Percentiles rank a stretch among this genome's conserved stretches.
Conservation (phyloP, 2,113 vertebrate species). For the Leptobrachium leishanense region DNA sequence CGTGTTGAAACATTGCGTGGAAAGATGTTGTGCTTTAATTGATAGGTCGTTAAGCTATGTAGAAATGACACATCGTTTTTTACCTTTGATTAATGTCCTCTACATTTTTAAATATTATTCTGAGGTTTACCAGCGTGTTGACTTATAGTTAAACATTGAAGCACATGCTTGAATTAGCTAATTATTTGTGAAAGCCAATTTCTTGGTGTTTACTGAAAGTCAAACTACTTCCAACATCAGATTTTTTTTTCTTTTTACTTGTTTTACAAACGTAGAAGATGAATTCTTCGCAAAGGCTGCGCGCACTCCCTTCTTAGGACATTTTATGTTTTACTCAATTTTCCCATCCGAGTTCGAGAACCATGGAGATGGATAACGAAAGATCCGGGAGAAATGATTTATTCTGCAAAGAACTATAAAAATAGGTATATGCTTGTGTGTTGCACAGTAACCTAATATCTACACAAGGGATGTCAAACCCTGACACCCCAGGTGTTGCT, state of each 20-base stretch:
- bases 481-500: no score
- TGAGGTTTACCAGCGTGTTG: conserved; percentile 67
- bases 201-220: conserved; percentile 63
- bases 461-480: no score
- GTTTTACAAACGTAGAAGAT: conserved; percentile 55
- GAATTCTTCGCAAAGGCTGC: background rate
- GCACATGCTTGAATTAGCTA: conserved; percentile 66
- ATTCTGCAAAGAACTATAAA: no score
- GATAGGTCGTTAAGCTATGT: conserved; percentile 11
- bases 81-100: conserved; percentile 43
- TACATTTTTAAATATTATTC: conserved; percentile 67
- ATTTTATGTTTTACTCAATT: background rate
- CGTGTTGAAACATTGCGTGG: background rate
- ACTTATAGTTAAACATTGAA: conserved; percentile 73
- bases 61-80: conserved; percentile 36
- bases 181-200: conserved; percentile 67
- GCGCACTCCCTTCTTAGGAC: conserved; percentile 25
- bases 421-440: no score
- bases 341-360: no score
- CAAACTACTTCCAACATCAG: conserved; percentile 38
- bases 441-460: no score
- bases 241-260: conserved; percentile 31
- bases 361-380: no score
- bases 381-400: no score
- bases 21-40: conserved; percentile 35